Evolutionary conservation across 2,888 invertebrate species (phyloP).

Genomic region (Dicycla oo): DNA sequence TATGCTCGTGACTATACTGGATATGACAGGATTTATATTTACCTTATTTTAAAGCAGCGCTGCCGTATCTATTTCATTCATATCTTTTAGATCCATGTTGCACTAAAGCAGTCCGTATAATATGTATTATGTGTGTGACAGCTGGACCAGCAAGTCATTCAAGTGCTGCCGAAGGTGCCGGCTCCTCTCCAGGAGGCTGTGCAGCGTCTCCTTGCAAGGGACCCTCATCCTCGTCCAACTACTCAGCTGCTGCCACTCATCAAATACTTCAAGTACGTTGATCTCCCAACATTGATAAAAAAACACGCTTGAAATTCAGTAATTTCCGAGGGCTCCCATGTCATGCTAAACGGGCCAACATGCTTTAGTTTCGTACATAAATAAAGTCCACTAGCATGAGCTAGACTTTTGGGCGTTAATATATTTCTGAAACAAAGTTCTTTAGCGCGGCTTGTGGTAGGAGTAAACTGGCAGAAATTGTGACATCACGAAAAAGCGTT

Average conservation of each 20-base stretch:
- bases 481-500: too few species aligned
- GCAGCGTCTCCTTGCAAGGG: constrained; percentile 94
- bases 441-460: too few species aligned
- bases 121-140: constrained; percentile 77
- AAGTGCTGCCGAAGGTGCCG: constrained; percentile 95
- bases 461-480: too few species aligned
- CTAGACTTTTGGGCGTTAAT: neutral
- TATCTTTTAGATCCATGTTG: neutral
- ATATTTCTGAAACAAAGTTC: too few species aligned
- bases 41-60: neutral
- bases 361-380: neutral
- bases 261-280: constrained; percentile 96
- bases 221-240: constrained; percentile 96
- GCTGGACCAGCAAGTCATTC: constrained; percentile 95
- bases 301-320: neutral
- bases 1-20: neutral
- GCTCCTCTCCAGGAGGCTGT: constrained; percentile 96
- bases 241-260: constrained; percentile 97
- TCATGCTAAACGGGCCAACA: neutral
- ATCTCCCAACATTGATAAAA: neutral
- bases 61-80: constrained; percentile 7
- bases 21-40: neutral
- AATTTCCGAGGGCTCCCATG: neutral
- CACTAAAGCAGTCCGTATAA: constrained; percentile 15
- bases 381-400: neutral